Evolutionary conservation across 1,140 invertebrate genomes (phyloP), one percentile per base, ranked within the genome.

Genomic region (Monochamus saltuarius): DNA sequence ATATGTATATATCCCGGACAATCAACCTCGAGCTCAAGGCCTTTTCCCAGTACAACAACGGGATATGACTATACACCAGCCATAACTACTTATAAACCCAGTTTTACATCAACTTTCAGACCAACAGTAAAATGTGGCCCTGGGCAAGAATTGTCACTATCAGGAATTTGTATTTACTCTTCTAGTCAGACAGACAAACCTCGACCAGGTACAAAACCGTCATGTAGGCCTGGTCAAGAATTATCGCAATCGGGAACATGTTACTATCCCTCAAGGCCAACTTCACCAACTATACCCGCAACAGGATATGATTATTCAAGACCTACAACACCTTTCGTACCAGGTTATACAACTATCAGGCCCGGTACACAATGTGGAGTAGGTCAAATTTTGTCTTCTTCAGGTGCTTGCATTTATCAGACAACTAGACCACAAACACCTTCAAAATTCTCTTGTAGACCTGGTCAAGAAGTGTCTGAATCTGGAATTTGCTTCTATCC

Each of bases 341-440:
- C 39, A 42, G n/a, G 16, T 42, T 29, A 29, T 6, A 29, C 22
- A 29, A 29, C 22, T 29, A 6, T 29, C 2, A 2, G 22, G 6
- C 22, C 22, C 39, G 4, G 16, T n/a, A 42, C 2, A 6, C 22
- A 29, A 29, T 29, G 22, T 29, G 22, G 22, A 29, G 2, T 6
- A 29, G 22, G 22, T 6, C 22, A 29, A 29, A 29, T 29, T 29
- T 29, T 29, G 22, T 29, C 22, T 6, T 29, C 22, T 29, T 29
- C 22, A 29, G 22, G 22, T 60, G 51, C 34, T 35, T 39, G 54
- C 42, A 9, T 29, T 13, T 43, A 13, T 40, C 37, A 10, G 22
- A 6, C 6, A 3, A 29, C 22, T 29, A 52, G 7, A 8, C 16
- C 49, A 19, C 7, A 22, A 34, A 14, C 37, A 39, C 8, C 37